phyloP scores from a whole-genome alignment of 92 coral and sea anemone species.

The Desmophyllum pertusum region DNA sequence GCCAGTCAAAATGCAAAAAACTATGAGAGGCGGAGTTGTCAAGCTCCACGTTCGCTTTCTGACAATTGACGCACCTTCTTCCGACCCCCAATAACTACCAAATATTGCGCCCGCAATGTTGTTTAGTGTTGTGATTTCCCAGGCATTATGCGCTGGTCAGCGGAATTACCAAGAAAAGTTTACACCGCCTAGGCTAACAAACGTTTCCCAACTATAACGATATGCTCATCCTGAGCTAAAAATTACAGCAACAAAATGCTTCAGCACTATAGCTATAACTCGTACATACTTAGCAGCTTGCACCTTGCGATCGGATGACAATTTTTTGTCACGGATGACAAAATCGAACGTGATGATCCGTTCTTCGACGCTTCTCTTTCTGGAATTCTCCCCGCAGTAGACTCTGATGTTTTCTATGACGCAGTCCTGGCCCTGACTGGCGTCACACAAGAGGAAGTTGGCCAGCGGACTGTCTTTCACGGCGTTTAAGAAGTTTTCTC shows the following conservation, averaged over 20 bases:
- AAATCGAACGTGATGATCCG: conserved; percentile 87
- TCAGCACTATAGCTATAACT: background rate
- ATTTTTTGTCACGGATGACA: conserved; percentile 69
- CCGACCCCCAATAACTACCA: no score
- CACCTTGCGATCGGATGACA: conserved; percentile 55
- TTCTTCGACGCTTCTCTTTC: conserved; percentile 44
- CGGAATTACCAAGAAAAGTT: no score
- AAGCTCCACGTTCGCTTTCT: no score
- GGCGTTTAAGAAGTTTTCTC: conserved; percentile 73
- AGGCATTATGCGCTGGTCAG: no score
- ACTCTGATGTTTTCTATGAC: conserved; percentile 84
- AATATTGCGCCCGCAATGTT: no score
- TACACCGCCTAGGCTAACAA: no score
- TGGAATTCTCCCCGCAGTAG: conserved; percentile 66
- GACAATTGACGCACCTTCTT: no score
- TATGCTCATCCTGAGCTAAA: no score
- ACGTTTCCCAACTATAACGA: no score
- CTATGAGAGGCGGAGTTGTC: no score
- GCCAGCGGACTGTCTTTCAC: conserved; percentile 82
- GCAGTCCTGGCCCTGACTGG: conserved; percentile 78
- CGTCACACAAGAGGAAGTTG: conserved; percentile 65
- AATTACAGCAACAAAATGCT: background rate
- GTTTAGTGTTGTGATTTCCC: no score
- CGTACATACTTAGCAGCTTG: conserved; percentile 63
- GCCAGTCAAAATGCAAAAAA: no score